Base-by-base conservation (phyloP, 2,888 invertebrate genomes). In the Odontocolon sp. region DNA sequence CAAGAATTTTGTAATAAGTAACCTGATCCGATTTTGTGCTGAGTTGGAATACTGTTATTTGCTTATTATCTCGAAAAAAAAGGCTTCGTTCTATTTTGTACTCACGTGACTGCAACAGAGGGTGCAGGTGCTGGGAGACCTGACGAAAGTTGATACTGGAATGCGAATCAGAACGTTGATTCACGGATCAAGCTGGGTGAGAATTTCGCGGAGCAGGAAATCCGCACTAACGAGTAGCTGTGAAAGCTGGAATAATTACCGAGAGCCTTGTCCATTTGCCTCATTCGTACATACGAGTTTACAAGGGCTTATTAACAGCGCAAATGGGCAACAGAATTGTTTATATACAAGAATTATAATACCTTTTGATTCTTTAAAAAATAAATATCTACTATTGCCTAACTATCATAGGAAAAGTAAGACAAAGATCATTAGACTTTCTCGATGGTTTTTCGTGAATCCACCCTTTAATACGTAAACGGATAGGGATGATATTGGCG, bases 141-240 rank as follows among this genome's bases (percentile, higher is more conserved):
- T n/a, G n/a, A n/a, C n/a, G n/a, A n/a, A n/a, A n/a, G n/a, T n/a
- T n/a, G n/a, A n/a, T n/a, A n/a, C n/a, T n/a, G n/a, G n/a, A n/a
- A n/a, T n/a, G n/a, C n/a, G n/a, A n/a, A n/a, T n/a, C n/a, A 14
- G 1, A 42, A 14, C 6, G 42, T 14, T 14, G 50, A 45, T n/a
- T 33, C 4, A 18, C 6, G 42, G 28, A 71, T 56, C 16, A 54
- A 47, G 45, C 16, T 50, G 21, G 5, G 6, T 4, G 21, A 14
- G 36, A 11, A 18, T 18, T 28, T 33, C 40, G n/a, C 2, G 18
- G 5, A 28, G 23, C 14, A 47, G 47, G 40, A 45, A 54, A 70
- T 70, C 56, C 56, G 26, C 3, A 33, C 36, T 71, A 71, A 71
- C 56, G 64, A 72, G 56, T 31, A n/a, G 36, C 45, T 50, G 26